Percentiles rank a stretch among this genome's conserved stretches.
These are phyloP conservation scores for Cavia porcellus DNA, from an alignment of 2,113 vertebrate species.

Conservation along the genomic window DNA sequence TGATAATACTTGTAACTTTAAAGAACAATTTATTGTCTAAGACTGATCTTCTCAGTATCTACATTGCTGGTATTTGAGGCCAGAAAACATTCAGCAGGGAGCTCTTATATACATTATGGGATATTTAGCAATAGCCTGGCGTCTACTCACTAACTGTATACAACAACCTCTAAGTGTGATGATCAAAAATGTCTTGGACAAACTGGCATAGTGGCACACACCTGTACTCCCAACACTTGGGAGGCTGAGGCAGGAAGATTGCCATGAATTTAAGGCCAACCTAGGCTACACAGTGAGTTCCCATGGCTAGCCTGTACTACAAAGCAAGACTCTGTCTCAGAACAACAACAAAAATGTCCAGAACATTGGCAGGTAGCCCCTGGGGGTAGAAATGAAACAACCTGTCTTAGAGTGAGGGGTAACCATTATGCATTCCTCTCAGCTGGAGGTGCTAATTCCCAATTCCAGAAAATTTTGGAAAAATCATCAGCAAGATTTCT, in stretches of 20 bases:
- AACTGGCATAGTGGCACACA: not conserved
- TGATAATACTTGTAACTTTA: not conserved
- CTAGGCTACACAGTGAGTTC: not conserved
- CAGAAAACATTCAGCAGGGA: not conserved
- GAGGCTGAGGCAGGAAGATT: not conserved
- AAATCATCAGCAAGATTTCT: not conserved
- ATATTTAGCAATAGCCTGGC: not conserved
- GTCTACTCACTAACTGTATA: not conserved
- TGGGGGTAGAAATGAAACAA: not conserved
- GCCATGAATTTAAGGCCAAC: not conserved
- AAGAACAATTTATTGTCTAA: not conserved
- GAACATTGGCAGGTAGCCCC: not conserved
- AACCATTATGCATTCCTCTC: not conserved
- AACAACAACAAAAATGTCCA: not conserved
- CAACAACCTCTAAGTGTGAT: not conserved
- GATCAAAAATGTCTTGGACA: not conserved
- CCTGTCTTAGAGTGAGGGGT: not conserved
- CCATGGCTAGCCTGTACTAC: not conserved
- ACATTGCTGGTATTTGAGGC: not conserved
- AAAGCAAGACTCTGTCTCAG: not conserved
- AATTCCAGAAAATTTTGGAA: not conserved
- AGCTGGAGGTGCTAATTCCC: not conserved
- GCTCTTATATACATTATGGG: rapidly evolving
- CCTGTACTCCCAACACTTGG: not conserved
- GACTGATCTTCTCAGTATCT: not conserved